Percentiles rank a stretch among this genome's conserved stretches.
Conservation (phyloP, 2,797 vertebrate genomes). For the Gobionotothen gibberifrons region DNA sequence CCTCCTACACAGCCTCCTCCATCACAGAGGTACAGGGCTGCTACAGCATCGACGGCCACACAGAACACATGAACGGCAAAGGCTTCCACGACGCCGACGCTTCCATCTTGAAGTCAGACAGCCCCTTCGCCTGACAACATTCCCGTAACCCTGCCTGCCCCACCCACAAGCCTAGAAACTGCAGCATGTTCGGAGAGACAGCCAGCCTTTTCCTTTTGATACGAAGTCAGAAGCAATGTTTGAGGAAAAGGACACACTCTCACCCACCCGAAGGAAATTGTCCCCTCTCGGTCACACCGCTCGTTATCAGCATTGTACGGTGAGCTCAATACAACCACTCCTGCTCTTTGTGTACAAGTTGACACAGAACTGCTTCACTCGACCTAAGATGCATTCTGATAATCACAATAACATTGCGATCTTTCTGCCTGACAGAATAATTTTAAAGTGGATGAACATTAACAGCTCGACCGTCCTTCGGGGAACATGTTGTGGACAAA, state of each 20-base stretch:
- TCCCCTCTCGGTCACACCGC: conserved; percentile 78
- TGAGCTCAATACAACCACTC: conserved; percentile 72
- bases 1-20: conserved; percentile 85
- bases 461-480: conserved; percentile 26
- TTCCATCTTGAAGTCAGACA: conserved; percentile 85
- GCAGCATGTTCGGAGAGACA: conserved; percentile 38
- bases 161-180: conserved; percentile 1
- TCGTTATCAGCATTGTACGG: conserved; percentile 71
- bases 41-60: conserved; percentile 86
- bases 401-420: conserved; percentile 11
- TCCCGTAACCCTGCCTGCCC: not conserved
- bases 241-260: conserved; percentile 29
- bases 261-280: conserved; percentile 62
- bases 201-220: conserved; percentile 9
- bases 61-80: conserved; percentile 92
- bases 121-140: conserved; percentile 85
- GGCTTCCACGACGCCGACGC: conserved; percentile 87
- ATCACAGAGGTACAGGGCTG: conserved; percentile 90
- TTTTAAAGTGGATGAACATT: conserved; percentile 36
- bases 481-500: conserved; percentile 48
- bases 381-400: conserved; percentile 41
- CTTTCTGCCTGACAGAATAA: conserved; percentile 29
- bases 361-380: conserved; percentile 47
- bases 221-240: conserved; percentile 6
- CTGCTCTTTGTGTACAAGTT: conserved; percentile 62